Evolutionary conservation across 2,113 vertebrate species (phyloP).

Genomic region (Charina bottae): DNA sequence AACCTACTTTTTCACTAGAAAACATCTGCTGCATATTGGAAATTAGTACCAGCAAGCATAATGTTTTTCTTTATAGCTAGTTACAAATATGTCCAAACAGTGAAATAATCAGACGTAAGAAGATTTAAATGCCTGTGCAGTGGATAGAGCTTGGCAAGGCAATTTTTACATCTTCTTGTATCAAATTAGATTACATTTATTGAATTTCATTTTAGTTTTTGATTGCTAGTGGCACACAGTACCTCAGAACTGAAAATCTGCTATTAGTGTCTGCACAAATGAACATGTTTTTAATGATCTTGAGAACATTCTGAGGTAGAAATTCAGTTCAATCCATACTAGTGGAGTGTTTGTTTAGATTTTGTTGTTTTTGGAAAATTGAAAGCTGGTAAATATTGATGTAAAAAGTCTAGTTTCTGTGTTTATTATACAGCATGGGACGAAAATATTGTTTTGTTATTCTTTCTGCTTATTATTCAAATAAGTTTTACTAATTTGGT

Average conservation of each 20-base stretch:
- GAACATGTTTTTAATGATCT: conserved; percentile 59
- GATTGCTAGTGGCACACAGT: conserved; percentile 43
- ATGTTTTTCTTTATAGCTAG: conserved; percentile 61
- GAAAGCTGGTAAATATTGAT: background rate
- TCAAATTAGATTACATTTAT: conserved; percentile 44
- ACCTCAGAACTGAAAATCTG: conserved; percentile 42
- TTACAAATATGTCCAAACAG: conserved; percentile 71
- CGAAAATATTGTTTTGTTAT: background rate
- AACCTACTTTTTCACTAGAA: conserved; percentile 35
- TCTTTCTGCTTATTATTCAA: background rate
- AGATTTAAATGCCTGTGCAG: conserved; percentile 54
- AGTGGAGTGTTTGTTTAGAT: background rate
- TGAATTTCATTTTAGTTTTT: conserved; percentile 54
- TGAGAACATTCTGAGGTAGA: conserved; percentile 55
- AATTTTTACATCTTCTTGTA: conserved; percentile 39
- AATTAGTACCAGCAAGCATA: conserved; percentile 62
- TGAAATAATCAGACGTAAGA: conserved; percentile 59
- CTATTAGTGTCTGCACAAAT: conserved; percentile 41
- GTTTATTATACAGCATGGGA: background rate
- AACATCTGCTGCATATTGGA: conserved; percentile 69
- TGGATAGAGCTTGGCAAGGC: conserved; percentile 9
- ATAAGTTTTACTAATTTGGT: background rate
- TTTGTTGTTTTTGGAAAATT: conserved; percentile 52
- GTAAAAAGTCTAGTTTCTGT: background rate
- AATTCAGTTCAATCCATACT: conserved; percentile 40